Evolutionary conservation across 1,140 invertebrate species (phyloP).

Genomic region (Oryctes rhinoceros): DNA sequence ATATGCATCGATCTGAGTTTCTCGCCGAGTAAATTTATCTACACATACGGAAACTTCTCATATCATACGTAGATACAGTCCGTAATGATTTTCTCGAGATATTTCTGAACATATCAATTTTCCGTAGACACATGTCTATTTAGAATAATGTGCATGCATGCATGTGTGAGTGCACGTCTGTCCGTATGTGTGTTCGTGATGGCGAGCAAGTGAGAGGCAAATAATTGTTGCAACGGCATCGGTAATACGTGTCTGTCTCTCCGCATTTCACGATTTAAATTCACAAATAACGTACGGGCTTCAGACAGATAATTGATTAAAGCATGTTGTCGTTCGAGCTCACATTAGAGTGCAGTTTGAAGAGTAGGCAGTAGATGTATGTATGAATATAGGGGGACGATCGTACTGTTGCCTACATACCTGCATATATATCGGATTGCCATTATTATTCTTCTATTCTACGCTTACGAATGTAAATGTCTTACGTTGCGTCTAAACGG

Average conservation of each 20-base stretch:
- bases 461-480: neutral
- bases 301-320: slow-evolving; percentile 42
- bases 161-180: slow-evolving; percentile 3
- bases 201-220: slow-evolving; percentile 28
- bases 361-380: slow-evolving; percentile 13
- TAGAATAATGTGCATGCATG: slow-evolving; percentile 37
- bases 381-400: neutral
- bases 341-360: slow-evolving; percentile 40
- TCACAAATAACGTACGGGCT: slow-evolving; percentile 39
- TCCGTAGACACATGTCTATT: slow-evolving; percentile 39
- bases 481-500: neutral
- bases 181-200: slow-evolving; percentile 3
- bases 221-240: slow-evolving; percentile 33
- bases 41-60: slow-evolving; percentile 29
- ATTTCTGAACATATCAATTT: slow-evolving; percentile 38
- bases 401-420: neutral
- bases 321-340: slow-evolving; percentile 28
- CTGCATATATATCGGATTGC: neutral
- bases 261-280: slow-evolving; percentile 39
- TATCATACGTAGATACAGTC: slow-evolving; percentile 30
- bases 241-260: slow-evolving; percentile 29
- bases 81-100: slow-evolving; percentile 36
- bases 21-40: slow-evolving; percentile 16
- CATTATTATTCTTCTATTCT: neutral
- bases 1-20: slow-evolving; percentile 13